These are phyloP conservation scores for Maccullochella peelii DNA, from an alignment of 2,113 vertebrate species.

Conservation along the genomic window DNA sequence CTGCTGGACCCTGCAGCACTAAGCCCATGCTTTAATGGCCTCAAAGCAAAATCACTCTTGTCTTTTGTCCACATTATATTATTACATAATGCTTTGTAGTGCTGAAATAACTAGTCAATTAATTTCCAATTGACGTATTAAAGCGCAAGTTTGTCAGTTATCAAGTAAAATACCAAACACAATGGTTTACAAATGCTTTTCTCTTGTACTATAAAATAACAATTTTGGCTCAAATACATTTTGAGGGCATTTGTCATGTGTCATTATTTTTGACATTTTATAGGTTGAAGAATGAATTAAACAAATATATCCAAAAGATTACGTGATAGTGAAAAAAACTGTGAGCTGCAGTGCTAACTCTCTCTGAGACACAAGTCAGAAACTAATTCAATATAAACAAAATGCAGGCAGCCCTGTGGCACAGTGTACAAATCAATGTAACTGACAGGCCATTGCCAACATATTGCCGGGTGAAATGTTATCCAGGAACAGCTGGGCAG, in stretches of 20 bases:
- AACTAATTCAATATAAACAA: constrained; percentile 32
- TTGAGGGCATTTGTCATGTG: neutral
- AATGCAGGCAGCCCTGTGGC: constrained; percentile 9
- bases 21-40: constrained; percentile 35
- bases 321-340: neutral
- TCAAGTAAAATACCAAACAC: constrained; percentile 2
- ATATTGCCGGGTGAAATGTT: constrained; percentile 54
- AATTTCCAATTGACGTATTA: neutral
- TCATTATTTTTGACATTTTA: neutral
- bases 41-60: constrained; percentile 27
- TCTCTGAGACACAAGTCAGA: constrained; percentile 12
- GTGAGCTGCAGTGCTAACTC: neutral
- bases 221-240: neutral
- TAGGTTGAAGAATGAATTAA: neutral
- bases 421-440: constrained; percentile 47
- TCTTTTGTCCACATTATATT: constrained; percentile 15
- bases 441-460: constrained; percentile 53
- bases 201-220: neutral
- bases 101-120: neutral
- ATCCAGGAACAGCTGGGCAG: constrained; percentile 60
- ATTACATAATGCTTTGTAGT: neutral
- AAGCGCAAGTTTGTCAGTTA: neutral
- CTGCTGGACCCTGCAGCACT: constrained; percentile 47
- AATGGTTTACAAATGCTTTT: neutral
- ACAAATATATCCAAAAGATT: neutral